A percentile compares a stretch with the other conserved stretches of the same genome.
These are phyloP conservation scores for Molothrus ater DNA, from an alignment of 2,797 vertebrate genomes.

Conservation along the genomic window DNA sequence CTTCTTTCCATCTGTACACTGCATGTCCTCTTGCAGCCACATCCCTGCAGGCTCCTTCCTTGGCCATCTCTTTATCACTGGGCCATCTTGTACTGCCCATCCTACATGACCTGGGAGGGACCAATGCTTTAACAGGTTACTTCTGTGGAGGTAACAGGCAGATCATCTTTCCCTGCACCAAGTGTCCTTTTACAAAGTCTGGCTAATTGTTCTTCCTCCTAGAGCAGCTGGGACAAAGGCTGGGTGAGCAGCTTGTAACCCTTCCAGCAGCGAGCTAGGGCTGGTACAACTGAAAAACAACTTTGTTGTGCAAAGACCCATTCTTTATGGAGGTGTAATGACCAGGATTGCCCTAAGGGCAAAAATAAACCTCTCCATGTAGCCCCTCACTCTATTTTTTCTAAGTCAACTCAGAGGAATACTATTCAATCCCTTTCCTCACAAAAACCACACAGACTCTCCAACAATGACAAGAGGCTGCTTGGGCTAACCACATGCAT, in stretches of 20 bases:
- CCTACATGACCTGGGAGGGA: not conserved
- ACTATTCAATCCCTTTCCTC: conserved; percentile 36
- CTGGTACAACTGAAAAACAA: not conserved
- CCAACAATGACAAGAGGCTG: conserved; percentile 61
- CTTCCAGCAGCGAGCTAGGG: not conserved
- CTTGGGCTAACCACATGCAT: conserved; percentile 73
- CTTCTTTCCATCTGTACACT: not conserved
- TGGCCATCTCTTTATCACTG: not conserved
- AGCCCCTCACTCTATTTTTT: not conserved
- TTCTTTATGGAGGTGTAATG: not conserved
- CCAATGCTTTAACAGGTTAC: not conserved
- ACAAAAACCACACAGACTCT: conserved; percentile 59
- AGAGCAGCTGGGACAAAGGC: not conserved
- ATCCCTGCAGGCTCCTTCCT: not conserved
- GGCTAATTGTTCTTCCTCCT: not conserved
- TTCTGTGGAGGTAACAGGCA: not conserved
- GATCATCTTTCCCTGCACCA: not conserved
- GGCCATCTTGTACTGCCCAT: not conserved
- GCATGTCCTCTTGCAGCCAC: not conserved
- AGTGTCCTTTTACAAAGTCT: not conserved
- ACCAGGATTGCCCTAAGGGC: not conserved
- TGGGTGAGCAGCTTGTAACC: not conserved
- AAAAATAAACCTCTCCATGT: not conserved
- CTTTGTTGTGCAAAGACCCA: not conserved
- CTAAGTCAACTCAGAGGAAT: conserved; percentile 31